phyloP scores from a whole-genome alignment of 2,113 vertebrate species.

The Miniopterus natalensis region DNA sequence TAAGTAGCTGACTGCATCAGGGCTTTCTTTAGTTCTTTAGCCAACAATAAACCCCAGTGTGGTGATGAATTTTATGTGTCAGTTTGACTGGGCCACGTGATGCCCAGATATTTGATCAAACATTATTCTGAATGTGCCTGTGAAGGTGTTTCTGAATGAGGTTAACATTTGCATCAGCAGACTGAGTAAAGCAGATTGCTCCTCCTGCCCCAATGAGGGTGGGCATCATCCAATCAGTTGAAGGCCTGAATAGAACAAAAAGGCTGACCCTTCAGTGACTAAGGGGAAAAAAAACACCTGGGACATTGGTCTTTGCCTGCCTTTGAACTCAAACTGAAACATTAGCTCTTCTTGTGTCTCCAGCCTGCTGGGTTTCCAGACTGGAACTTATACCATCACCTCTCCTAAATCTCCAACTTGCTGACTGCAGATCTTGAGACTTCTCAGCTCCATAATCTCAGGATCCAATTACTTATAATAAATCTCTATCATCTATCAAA shows the following conservation, averaged over 20 bases:
- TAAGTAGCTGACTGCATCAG: neutral
- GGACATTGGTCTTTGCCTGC: neutral
- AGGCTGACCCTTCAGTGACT: neutral
- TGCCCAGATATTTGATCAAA: neutral
- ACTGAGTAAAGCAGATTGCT: neutral
- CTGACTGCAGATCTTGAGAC: neutral
- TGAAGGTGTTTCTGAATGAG: neutral
- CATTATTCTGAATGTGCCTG: neutral
- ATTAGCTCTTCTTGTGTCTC: neutral
- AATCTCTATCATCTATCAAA: neutral
- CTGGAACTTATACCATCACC: neutral
- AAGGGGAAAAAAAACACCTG: neutral
- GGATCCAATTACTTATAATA: neutral
- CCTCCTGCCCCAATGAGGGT: neutral
- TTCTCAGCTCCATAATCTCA: neutral
- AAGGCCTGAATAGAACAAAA: neutral
- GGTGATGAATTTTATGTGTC: neutral
- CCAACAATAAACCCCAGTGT: neutral
- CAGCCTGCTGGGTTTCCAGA: neutral
- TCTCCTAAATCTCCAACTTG: neutral
- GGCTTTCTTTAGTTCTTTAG: neutral
- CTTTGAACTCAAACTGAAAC: neutral
- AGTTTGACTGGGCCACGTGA: neutral
- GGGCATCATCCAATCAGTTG: neutral
- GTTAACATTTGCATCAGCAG: neutral